These are phyloP conservation scores for Papilio xuthus DNA, from an alignment of 1,140 invertebrate genomes.

Conservation along the genomic window DNA sequence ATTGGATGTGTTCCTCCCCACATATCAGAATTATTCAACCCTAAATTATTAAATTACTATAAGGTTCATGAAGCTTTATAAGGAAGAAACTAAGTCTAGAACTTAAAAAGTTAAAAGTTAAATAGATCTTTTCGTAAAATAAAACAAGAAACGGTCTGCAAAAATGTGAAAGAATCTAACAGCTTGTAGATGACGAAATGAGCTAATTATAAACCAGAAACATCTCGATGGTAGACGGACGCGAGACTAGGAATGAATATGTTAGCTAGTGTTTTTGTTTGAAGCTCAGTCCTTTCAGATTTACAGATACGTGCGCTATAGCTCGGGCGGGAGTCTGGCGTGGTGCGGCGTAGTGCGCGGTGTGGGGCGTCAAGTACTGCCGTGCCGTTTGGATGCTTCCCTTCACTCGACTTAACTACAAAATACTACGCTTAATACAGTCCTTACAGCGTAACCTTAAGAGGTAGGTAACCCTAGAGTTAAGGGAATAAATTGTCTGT, in stretches of 20 bases:
- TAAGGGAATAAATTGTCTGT: conserved; percentile 1
- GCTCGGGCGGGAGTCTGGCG: conserved; percentile 53
- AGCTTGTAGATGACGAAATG: conserved; percentile 1
- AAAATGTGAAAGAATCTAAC: background rate
- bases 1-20: too few species aligned
- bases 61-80: too few species aligned
- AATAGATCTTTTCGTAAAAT: background rate
- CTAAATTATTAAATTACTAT: too few species aligned
- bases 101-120: background rate
- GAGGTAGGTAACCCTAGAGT: background rate
- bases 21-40: too few species aligned
- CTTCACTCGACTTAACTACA: background rate
- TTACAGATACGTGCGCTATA: conserved; percentile 49
- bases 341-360: conserved; percentile 37
- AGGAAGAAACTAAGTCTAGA: background rate
- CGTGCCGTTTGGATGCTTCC: conserved; percentile 44
- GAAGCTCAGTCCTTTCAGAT: conserved; percentile 61
- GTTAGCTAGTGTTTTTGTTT: conserved; percentile 46
- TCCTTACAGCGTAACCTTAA: conserved; percentile 10
- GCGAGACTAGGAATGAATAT: conserved; percentile 40
- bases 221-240: conserved; percentile 16
- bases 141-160: background rate
- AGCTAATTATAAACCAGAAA: conserved; percentile 3
- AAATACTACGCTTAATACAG: background rate
- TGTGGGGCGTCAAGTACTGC: conserved; percentile 59